Evolutionary conservation across 2,113 vertebrate species (phyloP), one percentile per base, ranked within the genome.

Genomic region (Emydura subglobosa): DNA sequence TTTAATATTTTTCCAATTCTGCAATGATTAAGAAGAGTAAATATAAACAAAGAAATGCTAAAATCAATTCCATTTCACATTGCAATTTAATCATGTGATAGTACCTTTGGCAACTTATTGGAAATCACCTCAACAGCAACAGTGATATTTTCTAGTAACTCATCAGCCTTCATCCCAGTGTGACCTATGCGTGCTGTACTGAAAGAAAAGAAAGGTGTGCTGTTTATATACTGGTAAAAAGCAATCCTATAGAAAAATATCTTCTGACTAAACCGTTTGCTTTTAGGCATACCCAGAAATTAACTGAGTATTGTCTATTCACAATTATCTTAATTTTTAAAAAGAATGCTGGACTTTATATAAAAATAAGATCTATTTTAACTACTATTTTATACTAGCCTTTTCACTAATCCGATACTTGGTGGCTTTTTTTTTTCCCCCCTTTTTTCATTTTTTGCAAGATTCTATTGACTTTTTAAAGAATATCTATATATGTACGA

Each of bases 1-100:
- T 97, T 99, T 99, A 2, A 99, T 96, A 61, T 98, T 97, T 13
- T 97, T 98, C 96, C 98, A 99, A 82, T 98, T 98, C 99, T 99
- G 97, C 25, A 96, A 83, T 34, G 87, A 86, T 3, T 94, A 49
- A 49, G 21, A 90, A 57, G 14, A 0, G 14, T 88, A 88, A 6
- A 7, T 72, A 80, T 87, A 85, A 92, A 39, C 10, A 86, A 31
- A 80, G 10, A 3, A 39, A 80, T 6, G 59, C 59, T 68, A 17
- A 76, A 65, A 49, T 5, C 10, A 59, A 82, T 34, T 22, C 27
- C 19, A n/a, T 3, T 79, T 79, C 47, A 53, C 10, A 44, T 42
- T 25, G 2, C 19, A 6, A 68, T 0, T 2, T 51, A 51, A 12
- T 44, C 22, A 31, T 10, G 22, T 14, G 44, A 21, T 94, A 85